These are phyloP conservation scores for Drosophila mercatorum DNA, from an alignment of 2,888 invertebrate genomes.

Conservation along the genomic window DNA sequence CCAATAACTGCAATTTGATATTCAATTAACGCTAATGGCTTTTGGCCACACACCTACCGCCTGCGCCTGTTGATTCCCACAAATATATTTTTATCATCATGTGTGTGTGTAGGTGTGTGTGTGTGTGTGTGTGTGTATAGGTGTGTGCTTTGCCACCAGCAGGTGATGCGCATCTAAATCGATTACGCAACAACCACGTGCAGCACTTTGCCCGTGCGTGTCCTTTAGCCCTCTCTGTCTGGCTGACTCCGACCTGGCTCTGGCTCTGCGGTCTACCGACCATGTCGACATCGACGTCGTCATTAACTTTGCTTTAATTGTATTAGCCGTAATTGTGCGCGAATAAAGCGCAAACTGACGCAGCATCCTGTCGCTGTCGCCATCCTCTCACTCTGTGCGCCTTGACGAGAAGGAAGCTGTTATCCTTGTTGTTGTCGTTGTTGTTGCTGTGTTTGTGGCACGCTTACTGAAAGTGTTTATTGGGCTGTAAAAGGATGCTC, in stretches of 20 bases:
- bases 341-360: slow-evolving; percentile 60
- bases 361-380: slow-evolving; percentile 18
- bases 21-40: slow-evolving; percentile 76
- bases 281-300: slow-evolving; percentile 34
- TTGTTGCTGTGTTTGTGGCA: slow-evolving; percentile 22
- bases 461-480: slow-evolving; percentile 69
- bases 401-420: slow-evolving; percentile 33
- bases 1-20: slow-evolving; percentile 59
- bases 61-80: slow-evolving; percentile 49
- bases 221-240: slow-evolving; percentile 3
- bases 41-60: slow-evolving; percentile 26
- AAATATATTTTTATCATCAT: slow-evolving; percentile 12
- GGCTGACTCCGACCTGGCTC: slow-evolving; percentile 1
- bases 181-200: slow-evolving; percentile 64
- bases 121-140: neutral
- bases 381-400: neutral
- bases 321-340: slow-evolving; percentile 76
- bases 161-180: slow-evolving; percentile 73
- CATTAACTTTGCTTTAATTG: slow-evolving; percentile 75
- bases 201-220: neutral
- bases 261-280: slow-evolving; percentile 43
- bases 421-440: slow-evolving; percentile 22
- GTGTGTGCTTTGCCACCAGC: slow-evolving; percentile 35
- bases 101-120: neutral
- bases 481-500: slow-evolving; percentile 69